Evolutionary conservation across 1,140 invertebrate genomes (phyloP).

Genomic region (Sarcophaga peregrina): DNA sequence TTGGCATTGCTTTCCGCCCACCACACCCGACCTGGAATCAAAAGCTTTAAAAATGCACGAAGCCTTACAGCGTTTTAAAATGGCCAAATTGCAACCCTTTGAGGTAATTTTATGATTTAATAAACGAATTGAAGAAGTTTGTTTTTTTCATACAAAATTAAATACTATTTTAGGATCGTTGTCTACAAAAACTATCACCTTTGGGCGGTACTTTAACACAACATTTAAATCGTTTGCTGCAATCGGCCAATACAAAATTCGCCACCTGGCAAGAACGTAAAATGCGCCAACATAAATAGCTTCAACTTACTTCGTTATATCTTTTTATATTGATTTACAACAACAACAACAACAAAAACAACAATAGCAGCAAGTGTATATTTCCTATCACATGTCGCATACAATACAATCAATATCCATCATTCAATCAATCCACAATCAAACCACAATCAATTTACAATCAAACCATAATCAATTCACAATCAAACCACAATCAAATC

Average conservation of each 20-base stretch:
- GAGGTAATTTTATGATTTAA: slow-evolving; percentile 70
- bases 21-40: slow-evolving; percentile 79
- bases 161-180: slow-evolving; percentile 73
- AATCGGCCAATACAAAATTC: slow-evolving; percentile 85
- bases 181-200: slow-evolving; percentile 81
- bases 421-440: no score
- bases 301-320: slow-evolving; percentile 19
- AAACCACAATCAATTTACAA: no score
- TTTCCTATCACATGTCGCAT: slow-evolving; percentile 23
- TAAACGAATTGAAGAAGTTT: background rate
- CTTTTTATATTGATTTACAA: background rate
- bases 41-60: slow-evolving; percentile 88
- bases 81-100: slow-evolving; percentile 85
- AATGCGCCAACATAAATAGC: slow-evolving; percentile 65
- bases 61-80: slow-evolving; percentile 87
- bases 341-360: background rate
- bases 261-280: slow-evolving; percentile 85
- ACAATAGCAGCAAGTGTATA: background rate
- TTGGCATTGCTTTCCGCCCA: slow-evolving; percentile 93
- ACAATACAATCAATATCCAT: background rate
- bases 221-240: slow-evolving; percentile 86
- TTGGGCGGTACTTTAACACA: slow-evolving; percentile 84
- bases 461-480: no score
- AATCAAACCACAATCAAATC: no score
- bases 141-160: background rate